Evolutionary conservation across 2,113 vertebrate genomes (phyloP).

Genomic region (Equus przewalskii): DNA sequence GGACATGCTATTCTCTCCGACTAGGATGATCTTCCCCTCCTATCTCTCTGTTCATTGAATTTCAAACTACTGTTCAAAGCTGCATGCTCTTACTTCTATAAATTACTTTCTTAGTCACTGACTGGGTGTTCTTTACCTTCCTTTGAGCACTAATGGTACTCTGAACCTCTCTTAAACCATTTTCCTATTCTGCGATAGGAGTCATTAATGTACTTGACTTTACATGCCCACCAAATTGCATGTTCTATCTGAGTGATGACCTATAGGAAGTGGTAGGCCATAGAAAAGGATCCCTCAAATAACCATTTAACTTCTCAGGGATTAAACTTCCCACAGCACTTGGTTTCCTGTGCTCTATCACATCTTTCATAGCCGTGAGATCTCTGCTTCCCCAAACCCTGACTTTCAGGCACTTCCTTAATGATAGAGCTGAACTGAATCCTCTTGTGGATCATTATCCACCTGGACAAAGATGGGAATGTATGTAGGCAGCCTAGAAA

Average conservation of each 20-base stretch:
- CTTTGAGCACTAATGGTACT: neutral
- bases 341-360: neutral
- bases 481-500: neutral
- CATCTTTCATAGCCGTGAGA: neutral
- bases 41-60: neutral
- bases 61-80: neutral
- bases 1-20: neutral
- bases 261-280: neutral
- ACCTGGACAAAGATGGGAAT: neutral
- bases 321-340: neutral
- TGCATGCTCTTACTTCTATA: neutral
- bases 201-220: neutral
- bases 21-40: neutral
- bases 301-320: neutral
- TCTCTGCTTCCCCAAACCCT: neutral
- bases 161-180: neutral
- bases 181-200: neutral
- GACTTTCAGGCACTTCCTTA: neutral
- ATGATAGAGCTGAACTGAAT: neutral
- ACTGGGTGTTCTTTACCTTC: neutral
- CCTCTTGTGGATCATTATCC: neutral
- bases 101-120: neutral
- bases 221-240: neutral
- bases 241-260: neutral
- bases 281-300: neutral